phyloP scores from a whole-genome alignment of 1,140 invertebrate genomes.

The Brachionus rubens region DNA sequence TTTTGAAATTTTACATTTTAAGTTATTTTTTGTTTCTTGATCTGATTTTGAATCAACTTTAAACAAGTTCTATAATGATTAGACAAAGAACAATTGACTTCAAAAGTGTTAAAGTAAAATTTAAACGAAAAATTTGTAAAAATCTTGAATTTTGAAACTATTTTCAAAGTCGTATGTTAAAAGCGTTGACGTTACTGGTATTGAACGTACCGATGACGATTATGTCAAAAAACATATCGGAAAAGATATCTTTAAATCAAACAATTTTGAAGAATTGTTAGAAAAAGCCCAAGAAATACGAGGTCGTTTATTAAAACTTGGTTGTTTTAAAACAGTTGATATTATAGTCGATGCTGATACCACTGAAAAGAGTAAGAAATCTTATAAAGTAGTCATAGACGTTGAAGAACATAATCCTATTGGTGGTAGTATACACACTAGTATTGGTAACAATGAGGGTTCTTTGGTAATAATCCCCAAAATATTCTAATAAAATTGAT shows the following conservation, averaged over 20 bases:
- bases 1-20: too few relatives aligned
- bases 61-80: too few relatives aligned
- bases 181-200: constrained; percentile 73
- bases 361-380: constrained; percentile 63
- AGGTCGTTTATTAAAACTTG: constrained; percentile 70
- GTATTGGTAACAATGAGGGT: constrained; percentile 80
- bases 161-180: constrained; percentile 67
- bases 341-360: constrained; percentile 72
- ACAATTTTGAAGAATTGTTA: constrained; percentile 48
- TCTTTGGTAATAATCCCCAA: constrained; percentile 68
- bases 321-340: constrained; percentile 76
- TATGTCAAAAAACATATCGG: constrained; percentile 70
- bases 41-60: too few relatives aligned
- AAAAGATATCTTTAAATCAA: background rate
- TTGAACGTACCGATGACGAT: constrained; percentile 77
- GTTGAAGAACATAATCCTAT: constrained; percentile 73
- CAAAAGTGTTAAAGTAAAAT: constrained; percentile 18
- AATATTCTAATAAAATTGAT: too few relatives aligned
- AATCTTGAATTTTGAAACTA: background rate
- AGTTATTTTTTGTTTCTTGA: too few relatives aligned
- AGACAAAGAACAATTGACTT: constrained; percentile 25
- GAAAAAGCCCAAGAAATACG: constrained; percentile 64
- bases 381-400: constrained; percentile 78
- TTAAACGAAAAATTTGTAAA: background rate
- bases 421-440: constrained; percentile 74